phyloP scores from a whole-genome alignment of 2,888 invertebrate species.

The Xestobium rufovillosum region DNA sequence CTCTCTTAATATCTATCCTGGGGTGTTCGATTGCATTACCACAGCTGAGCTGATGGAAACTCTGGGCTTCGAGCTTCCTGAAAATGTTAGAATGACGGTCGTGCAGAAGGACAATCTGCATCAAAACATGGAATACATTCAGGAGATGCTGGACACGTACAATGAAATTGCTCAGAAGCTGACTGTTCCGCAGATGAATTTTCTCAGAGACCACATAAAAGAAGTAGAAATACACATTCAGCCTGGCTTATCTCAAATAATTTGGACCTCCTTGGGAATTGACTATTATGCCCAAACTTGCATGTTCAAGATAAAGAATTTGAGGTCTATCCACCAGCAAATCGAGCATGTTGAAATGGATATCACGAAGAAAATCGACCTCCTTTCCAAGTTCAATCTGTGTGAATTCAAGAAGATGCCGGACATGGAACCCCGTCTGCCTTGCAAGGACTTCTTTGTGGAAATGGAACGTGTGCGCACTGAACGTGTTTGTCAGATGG shows the following conservation, averaged over 20 bases:
- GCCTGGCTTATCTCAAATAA: constrained; percentile 73
- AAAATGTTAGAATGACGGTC: constrained; percentile 47
- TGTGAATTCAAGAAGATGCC: constrained; percentile 41
- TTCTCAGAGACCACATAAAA: constrained; percentile 60
- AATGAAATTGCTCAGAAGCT: constrained; percentile 58
- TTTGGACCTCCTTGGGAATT: constrained; percentile 82
- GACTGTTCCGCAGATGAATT: constrained; percentile 57
- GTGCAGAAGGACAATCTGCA: constrained; percentile 58
- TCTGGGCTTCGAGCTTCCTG: constrained; percentile 53
- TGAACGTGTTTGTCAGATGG: constrained; percentile 58
- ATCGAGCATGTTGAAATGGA: constrained; percentile 61
- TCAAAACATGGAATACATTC: constrained; percentile 56
- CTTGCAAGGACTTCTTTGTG: constrained; percentile 59
- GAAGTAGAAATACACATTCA: constrained; percentile 69
- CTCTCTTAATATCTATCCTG: constrained; percentile 56
- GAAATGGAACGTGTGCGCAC: constrained; percentile 62
- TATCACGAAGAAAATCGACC: constrained; percentile 50
- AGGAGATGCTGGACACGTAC: constrained; percentile 55
- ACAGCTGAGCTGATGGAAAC: constrained; percentile 71
- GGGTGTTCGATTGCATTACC: constrained; percentile 59
- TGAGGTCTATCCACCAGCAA: constrained; percentile 60
- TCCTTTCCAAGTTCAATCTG: constrained; percentile 51
- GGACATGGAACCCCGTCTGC: constrained; percentile 28
- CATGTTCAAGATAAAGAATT: constrained; percentile 48
- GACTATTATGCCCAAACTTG: constrained; percentile 61